Conservation (phyloP, 2,888 invertebrate genomes). For the Mythimna loreyi region DNA sequence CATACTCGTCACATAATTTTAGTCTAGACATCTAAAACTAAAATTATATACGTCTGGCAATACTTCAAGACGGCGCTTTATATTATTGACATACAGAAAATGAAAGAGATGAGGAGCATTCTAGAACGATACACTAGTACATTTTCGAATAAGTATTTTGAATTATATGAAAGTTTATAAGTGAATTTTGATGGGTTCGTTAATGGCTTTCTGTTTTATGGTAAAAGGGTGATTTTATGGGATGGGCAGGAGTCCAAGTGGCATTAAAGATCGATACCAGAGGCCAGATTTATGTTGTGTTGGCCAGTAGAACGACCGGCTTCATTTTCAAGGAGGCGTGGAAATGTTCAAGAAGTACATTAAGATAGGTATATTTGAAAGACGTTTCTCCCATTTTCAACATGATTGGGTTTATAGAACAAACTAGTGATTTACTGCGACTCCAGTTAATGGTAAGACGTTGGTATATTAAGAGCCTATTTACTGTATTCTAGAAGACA, state of each 20-base stretch:
- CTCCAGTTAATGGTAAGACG: no score
- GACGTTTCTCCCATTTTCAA: neutral
- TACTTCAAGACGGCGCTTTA: constrained; percentile 63
- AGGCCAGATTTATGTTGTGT: constrained; percentile 46
- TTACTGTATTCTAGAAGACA: no score
- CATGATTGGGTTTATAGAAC: no score
- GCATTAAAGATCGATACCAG: constrained; percentile 61
- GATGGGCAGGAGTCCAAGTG: constrained; percentile 60
- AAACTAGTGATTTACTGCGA: no score
- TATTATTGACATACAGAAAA: constrained; percentile 56
- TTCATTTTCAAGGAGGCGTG: constrained; percentile 26
- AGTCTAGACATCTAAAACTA: constrained; percentile 62
- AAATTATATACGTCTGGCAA: constrained; percentile 62
- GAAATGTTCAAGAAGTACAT: constrained; percentile 10
- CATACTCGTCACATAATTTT: constrained; percentile 55
- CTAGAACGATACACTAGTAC: constrained; percentile 38
- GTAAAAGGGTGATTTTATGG: constrained; percentile 62
- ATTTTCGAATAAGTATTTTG: constrained; percentile 60
- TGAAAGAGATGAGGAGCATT: constrained; percentile 34
- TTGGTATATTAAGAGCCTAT: no score
- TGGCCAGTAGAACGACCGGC: constrained; percentile 45
- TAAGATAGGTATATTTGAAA: constrained; percentile 6
- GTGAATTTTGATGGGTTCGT: constrained; percentile 66
- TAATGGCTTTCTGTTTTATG: constrained; percentile 65
- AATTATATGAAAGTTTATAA: constrained; percentile 64